Evolutionary conservation across 2,888 invertebrate genomes (phyloP).

Genomic region (Acronicta aceris): DNA sequence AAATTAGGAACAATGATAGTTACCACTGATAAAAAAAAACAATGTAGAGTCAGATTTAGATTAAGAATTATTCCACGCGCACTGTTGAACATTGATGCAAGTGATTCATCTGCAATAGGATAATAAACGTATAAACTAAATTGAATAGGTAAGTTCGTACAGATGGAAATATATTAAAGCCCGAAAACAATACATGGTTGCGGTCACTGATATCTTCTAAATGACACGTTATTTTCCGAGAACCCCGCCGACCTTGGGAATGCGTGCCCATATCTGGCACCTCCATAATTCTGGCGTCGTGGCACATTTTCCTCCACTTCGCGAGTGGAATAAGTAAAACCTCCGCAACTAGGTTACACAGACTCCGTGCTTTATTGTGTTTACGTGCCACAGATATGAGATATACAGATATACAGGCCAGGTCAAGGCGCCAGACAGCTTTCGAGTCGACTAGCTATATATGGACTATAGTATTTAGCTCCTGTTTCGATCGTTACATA

Average conservation of each 20-base stretch:
- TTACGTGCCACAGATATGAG: constrained; percentile 87
- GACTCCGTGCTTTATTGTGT: constrained; percentile 85
- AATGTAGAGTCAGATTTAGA: constrained; percentile 6
- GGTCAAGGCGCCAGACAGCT: constrained; percentile 87
- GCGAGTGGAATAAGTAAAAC: constrained; percentile 81
- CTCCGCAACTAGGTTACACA: constrained; percentile 82
- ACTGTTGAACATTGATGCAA: constrained; percentile 15
- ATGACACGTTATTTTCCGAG: constrained; percentile 56
- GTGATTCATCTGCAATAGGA: constrained; percentile 47
- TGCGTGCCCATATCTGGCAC: constrained; percentile 59
- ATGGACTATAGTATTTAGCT: constrained; percentile 80
- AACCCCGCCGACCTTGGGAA: constrained; percentile 64
- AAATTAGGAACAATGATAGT: no score
- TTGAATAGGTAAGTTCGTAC: constrained; percentile 29
- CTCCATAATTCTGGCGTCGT: constrained; percentile 62
- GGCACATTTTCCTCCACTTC: constrained; percentile 68
- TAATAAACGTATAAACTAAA: constrained; percentile 41
- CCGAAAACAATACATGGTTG: constrained; percentile 56
- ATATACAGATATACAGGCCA: constrained; percentile 77
- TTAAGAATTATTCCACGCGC: constrained; percentile 16
- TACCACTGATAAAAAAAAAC: no score
- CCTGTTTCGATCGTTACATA: constrained; percentile 68
- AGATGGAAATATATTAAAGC: constrained; percentile 35
- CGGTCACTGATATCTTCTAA: constrained; percentile 56
- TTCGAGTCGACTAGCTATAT: constrained; percentile 81